Base-by-base conservation (phyloP, 1,140 invertebrate genomes). In the Zaprionus ghesquierei region DNA sequence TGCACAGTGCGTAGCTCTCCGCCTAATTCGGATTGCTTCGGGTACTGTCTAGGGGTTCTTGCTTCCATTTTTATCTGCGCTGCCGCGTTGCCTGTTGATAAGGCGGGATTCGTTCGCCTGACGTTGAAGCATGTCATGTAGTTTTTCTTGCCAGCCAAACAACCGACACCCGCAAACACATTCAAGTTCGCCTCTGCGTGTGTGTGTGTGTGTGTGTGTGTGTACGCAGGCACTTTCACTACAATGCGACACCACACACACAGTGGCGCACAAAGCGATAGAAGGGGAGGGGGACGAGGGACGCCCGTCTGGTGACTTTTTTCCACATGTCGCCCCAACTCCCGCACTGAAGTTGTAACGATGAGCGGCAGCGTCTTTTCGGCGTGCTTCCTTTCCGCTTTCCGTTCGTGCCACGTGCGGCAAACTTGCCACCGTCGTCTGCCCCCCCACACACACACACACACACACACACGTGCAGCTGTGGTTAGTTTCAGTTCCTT, bases 41-140 rank as follows among this genome's bases (percentile, higher is more conserved):
- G 58, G 51, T 12, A 46, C 55, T 69, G 76, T 59, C 68, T 66
- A 6, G 20, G 9, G 9, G 18, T 18, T 8, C 41, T 60, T 25
- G 10, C 51, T 10, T 18, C 8, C 31, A 23, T 29, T 69, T 79
- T 66, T 69, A 74, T 77, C 64, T 55, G 55, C 69, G 13, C 35
- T 73, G 75, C 61, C 70, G 74, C n/a, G n/a, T n/a, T n/a, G n/a
- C 70, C 74, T 79, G 75, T 79, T 77, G 77, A 79, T 79, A 77
- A 73, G 69, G 58, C 44, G 38, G 20, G 41, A 27, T n/a, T 22
- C 63, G 54, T 49, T 20, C 58, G 69, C 53, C 65, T 69, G 75
- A 77, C 59, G 77, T 69, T 77, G 77, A 77, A 69, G 73, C 74
- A 79, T 79, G 69, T 73, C 69, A 69, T 77, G 69, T 79, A 74